These are phyloP conservation scores for Oreochromis mossambicus DNA, from an alignment of 2,797 vertebrate species.

Conservation along the genomic window DNA sequence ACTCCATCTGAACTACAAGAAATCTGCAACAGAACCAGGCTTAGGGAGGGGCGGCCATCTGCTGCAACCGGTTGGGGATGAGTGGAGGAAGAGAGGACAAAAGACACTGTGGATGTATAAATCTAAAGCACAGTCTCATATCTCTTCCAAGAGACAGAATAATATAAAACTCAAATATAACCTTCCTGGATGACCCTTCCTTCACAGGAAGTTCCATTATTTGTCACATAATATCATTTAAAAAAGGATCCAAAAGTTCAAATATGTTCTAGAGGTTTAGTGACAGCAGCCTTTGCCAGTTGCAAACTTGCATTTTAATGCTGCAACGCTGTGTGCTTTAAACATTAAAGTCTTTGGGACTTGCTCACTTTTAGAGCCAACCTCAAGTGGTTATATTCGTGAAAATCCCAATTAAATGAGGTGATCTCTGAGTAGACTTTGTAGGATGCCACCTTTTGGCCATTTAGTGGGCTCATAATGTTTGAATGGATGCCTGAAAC, in stretches of 20 bases:
- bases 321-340: neutral
- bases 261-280: neutral
- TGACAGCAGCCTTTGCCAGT: too few species aligned
- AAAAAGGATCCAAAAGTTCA: neutral
- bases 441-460: neutral
- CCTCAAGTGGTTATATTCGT: neutral
- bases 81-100: neutral
- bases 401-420: neutral
- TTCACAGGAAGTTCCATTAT: neutral
- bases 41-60: neutral
- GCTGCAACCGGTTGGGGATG: neutral
- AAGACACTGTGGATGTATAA: neutral
- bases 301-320: too few species aligned
- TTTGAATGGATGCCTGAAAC: neutral
- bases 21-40: neutral
- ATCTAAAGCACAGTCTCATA: neutral
- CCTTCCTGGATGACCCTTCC: neutral
- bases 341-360: neutral
- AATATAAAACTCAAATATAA: neutral
- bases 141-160: neutral
- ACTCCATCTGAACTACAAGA: neutral
- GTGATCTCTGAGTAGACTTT: neutral
- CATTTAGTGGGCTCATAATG: neutral
- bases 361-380: neutral
- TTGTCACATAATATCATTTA: neutral